A percentile compares a stretch with the other conserved stretches of the same genome.
Evolutionary conservation across 2,797 vertebrate genomes (phyloP).

Genomic region (Bradypus variegatus): DNA sequence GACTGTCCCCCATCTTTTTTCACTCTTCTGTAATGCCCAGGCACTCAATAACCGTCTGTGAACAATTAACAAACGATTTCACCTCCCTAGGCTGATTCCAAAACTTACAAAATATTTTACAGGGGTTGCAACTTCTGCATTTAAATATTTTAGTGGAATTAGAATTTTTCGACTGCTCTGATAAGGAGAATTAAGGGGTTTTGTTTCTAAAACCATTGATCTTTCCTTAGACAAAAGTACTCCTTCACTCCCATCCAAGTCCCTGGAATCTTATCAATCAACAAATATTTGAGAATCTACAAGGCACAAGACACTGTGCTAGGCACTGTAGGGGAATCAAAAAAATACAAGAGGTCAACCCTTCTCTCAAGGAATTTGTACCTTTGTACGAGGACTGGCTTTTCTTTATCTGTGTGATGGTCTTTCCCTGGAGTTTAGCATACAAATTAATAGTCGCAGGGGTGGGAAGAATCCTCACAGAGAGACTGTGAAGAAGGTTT

Average conservation of each 20-base stretch:
- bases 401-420: not conserved
- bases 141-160: conserved; percentile 8
- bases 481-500: not conserved
- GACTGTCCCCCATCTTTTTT: not conserved
- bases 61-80: not conserved
- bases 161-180: not conserved
- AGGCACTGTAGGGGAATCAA: not conserved
- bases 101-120: not conserved
- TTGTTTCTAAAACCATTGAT: not conserved
- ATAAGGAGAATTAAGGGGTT: conserved; percentile 34
- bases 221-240: conserved; percentile 37
- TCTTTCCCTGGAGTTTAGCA: not conserved
- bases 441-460: not conserved
- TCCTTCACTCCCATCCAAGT: conserved; percentile 18
- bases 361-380: conserved; percentile 13
- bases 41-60: not conserved
- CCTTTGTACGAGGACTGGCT: conserved; percentile 10
- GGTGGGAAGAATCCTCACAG: not conserved
- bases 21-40: not conserved
- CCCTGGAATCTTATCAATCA: conserved; percentile 48
- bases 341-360: not conserved
- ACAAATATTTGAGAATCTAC: conserved; percentile 49
- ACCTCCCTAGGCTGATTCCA: not conserved
- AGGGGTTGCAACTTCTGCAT: not conserved
- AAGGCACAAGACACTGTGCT: not conserved